phyloP scores from a whole-genome alignment of 2,888 invertebrate species.

The Drosophila ezoana region DNA sequence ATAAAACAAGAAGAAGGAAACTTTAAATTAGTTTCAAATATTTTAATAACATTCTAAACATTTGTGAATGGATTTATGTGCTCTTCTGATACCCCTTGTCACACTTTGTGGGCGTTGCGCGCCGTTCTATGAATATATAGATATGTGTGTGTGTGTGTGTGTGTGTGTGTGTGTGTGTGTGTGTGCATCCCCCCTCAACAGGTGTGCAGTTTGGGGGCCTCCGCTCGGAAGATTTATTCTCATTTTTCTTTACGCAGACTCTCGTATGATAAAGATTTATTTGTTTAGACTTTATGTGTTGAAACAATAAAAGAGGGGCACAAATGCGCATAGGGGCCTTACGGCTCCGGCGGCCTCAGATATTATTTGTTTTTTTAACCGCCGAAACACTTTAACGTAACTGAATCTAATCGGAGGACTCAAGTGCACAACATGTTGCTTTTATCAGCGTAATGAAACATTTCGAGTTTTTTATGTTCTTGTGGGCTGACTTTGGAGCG shows the following conservation, averaged over 20 bases:
- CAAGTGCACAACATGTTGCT: slow-evolving; percentile 18
- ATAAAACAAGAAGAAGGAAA: slow-evolving; percentile 30
- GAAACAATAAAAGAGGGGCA: slow-evolving; percentile 24
- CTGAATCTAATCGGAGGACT: slow-evolving; percentile 48
- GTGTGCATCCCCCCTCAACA: slow-evolving; percentile 56
- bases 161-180: slow-evolving; percentile 8
- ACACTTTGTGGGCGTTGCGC: slow-evolving; percentile 72
- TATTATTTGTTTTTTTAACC: slow-evolving; percentile 13
- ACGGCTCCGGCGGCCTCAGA: not conserved
- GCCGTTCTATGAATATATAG: slow-evolving; percentile 23
- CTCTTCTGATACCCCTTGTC: slow-evolving; percentile 67
- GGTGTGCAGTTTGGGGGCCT: slow-evolving; percentile 52
- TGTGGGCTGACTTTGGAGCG: not conserved
- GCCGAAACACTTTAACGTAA: slow-evolving; percentile 8
- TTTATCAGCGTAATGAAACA: slow-evolving; percentile 41
- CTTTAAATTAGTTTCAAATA: slow-evolving; percentile 77
- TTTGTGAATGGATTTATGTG: slow-evolving; percentile 82
- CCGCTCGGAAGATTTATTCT: slow-evolving; percentile 65
- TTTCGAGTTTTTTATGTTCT: not conserved
- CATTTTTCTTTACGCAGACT: slow-evolving; percentile 33
- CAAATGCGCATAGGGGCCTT: not conserved
- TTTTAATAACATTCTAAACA: slow-evolving; percentile 83
- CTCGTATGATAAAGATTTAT: slow-evolving; percentile 75
- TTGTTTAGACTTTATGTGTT: slow-evolving; percentile 65
- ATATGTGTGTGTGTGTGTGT: slow-evolving; percentile 12